Percentiles rank a stretch among this genome's conserved stretches.
Conservation (phyloP, 1,140 invertebrate genomes). For the Holcopasites calliopsidis region DNA sequence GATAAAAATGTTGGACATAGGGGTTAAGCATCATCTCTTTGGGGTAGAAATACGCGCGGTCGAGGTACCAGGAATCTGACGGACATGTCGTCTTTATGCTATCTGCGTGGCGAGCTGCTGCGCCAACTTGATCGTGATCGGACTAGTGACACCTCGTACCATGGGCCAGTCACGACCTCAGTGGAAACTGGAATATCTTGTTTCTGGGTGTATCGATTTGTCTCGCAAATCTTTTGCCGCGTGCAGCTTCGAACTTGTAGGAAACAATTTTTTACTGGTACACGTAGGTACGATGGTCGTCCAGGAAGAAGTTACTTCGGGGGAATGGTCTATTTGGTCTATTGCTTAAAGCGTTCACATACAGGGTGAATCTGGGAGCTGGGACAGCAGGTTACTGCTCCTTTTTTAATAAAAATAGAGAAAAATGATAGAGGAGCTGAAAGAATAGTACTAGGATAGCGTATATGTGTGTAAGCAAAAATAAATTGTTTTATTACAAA, state of each 20-base stretch:
- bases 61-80: background rate
- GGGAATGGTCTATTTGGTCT: too few relatives aligned
- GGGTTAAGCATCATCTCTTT: too few relatives aligned
- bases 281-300: too few relatives aligned
- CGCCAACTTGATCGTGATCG: constrained; percentile 22
- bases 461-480: too few relatives aligned
- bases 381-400: too few relatives aligned
- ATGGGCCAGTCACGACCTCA: background rate
- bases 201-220: background rate
- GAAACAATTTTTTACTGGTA: constrained; percentile 3
- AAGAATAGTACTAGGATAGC: too few relatives aligned
- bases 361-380: too few relatives aligned
- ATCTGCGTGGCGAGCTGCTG: constrained; percentile 18
- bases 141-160: background rate
- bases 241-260: background rate
- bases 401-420: too few relatives aligned
- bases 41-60: background rate
- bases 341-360: too few relatives aligned
- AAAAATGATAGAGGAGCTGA: too few relatives aligned
- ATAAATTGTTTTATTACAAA: too few relatives aligned
- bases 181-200: background rate
- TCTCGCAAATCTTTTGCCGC: background rate
- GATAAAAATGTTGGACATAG: background rate
- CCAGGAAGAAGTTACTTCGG: too few relatives aligned
- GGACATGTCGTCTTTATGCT: constrained; percentile 32